Evolutionary conservation across 2,113 vertebrate species (phyloP).

Genomic region (Stigmatopora argus): DNA sequence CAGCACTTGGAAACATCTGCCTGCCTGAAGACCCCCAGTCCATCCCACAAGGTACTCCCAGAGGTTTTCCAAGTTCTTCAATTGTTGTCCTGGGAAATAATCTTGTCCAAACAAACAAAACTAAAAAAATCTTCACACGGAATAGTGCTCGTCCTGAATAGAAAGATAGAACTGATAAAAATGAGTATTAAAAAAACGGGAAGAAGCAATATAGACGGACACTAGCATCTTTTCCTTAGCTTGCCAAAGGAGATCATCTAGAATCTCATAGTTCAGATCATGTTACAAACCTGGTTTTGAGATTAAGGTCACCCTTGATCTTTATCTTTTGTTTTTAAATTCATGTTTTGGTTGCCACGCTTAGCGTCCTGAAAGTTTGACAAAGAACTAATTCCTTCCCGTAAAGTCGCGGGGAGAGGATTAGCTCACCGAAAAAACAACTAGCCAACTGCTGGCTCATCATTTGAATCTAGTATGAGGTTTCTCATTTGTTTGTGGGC

Average conservation of each 20-base stretch:
- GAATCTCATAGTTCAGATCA: not conserved
- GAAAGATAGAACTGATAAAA: too few relatives aligned
- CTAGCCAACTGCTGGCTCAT: too few relatives aligned
- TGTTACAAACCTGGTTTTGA: not conserved
- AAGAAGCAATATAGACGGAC: too few relatives aligned
- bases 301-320: not conserved
- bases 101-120: too few relatives aligned
- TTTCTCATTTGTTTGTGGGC: not conserved
- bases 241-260: not conserved
- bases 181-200: too few relatives aligned
- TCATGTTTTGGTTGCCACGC: not conserved
- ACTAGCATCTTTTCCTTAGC: too few relatives aligned
- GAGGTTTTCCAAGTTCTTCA: not conserved
- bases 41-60: constrained; percentile 52
- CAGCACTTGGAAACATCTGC: constrained; percentile 81
- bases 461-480: too few relatives aligned
- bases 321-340: not conserved
- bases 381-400: not conserved
- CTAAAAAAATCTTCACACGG: too few relatives aligned
- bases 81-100: not conserved
- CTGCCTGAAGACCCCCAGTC: constrained; percentile 55
- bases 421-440: not conserved
- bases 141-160: too few relatives aligned
- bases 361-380: not conserved
- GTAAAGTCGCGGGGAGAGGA: not conserved